Base-by-base conservation (phyloP, 2,888 invertebrate species). In the Busseola fusca region DNA sequence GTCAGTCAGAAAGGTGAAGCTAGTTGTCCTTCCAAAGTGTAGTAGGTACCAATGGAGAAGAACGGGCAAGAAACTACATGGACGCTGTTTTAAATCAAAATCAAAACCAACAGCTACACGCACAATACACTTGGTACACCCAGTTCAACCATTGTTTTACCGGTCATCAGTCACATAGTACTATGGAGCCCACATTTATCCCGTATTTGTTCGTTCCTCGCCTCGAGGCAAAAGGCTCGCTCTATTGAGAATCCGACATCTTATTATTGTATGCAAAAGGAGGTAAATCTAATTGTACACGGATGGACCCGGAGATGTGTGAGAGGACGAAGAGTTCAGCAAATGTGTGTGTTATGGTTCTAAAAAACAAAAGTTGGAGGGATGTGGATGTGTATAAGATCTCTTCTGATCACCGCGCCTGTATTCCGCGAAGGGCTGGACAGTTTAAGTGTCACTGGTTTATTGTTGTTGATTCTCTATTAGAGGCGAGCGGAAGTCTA, bases 251-350 rank as follows among this genome's bases (percentile, higher is more conserved):
- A 78, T 78, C 79, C 72, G 69, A 84, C 81, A 84, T 77, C 80
- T 84, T 87, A 84, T 87, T 87, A 87, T 87, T 86, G 81, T 83
- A 87, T 85, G 82, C 83, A 85, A 86, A 87, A 87, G 79, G 80
- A 84, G 82, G 81, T 86, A 87, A 87, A 88, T 87, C 78, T 81
- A 86, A 87, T 82, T 62, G 66, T 63, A 66, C 54, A 65, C 4
- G 58, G 57, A 67, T 64, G 58, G 34, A 18, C 21, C 64, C 30
- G 48, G 71, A 58, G 62, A 70, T 59, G 66, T 40, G 2, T 42
- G n/a, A 16, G 27, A 57, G 18, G 12, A 42, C 30, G 27, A 65
- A 56, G 65, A 42, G 62, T 48, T 58, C n/a, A 45, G 45, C 25
- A 58, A 34, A 40, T 25, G 37, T 66, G n/a, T 25, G 45, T 54